These are phyloP conservation scores for Terrapene triunguis DNA, from an alignment of 2,113 vertebrate genomes.

Conservation along the genomic window DNA sequence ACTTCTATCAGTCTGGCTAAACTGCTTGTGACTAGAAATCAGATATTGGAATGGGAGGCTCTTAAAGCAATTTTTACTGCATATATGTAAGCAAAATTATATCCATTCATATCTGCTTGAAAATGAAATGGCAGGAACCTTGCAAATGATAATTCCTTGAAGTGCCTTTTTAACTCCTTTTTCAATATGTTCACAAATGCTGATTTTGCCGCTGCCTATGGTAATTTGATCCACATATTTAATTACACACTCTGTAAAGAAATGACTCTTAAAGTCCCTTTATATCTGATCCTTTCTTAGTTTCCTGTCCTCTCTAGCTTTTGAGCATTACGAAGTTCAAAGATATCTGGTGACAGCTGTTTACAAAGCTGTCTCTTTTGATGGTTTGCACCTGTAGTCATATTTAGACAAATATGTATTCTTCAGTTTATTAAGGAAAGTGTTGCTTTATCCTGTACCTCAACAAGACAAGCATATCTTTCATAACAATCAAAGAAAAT, in stretches of 20 bases:
- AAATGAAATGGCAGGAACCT: background rate
- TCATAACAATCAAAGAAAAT: background rate
- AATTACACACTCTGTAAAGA: background rate
- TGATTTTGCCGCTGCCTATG: background rate
- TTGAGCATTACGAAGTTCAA: background rate
- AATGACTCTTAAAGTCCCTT: background rate
- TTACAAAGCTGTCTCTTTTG: background rate
- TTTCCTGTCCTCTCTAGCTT: background rate
- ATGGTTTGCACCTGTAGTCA: background rate
- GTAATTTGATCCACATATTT: background rate
- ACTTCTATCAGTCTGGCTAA: background rate
- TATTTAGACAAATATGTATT: background rate
- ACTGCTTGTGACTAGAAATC: background rate
- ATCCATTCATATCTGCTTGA: background rate
- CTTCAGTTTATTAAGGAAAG: background rate
- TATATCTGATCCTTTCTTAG: background rate
- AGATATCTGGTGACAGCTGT: background rate
- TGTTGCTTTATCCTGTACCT: background rate
- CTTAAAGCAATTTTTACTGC: background rate
- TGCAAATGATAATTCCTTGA: background rate
- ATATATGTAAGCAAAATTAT: background rate
- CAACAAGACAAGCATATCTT: background rate
- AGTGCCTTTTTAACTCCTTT: background rate
- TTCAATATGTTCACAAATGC: background rate
- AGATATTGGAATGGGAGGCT: background rate